Evolutionary conservation across 1,140 invertebrate genomes (phyloP).

Genomic region (Camponotus pennsylvanicus): DNA sequence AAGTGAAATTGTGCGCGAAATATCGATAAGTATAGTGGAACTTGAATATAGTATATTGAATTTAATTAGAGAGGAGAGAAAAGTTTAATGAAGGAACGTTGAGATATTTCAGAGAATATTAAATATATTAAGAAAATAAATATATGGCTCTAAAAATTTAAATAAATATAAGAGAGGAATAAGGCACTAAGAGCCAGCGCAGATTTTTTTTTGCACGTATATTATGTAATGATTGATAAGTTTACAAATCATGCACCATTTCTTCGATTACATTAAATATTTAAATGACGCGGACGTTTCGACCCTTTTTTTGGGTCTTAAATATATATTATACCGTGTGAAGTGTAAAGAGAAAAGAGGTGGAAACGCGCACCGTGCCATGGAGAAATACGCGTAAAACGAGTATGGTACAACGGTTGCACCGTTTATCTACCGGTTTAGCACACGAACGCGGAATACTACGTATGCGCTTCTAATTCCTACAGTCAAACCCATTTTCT

Average conservation of each 20-base stretch:
- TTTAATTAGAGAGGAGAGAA: slow-evolving; percentile 45
- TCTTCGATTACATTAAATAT: too few relatives aligned
- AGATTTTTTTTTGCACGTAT: too few relatives aligned
- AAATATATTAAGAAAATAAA: too few relatives aligned
- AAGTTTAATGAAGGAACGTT: neutral
- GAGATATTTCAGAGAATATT: neutral
- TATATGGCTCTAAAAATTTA: too few relatives aligned
- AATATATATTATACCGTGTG: neutral
- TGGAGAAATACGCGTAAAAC: neutral
- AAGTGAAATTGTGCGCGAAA: slow-evolving; percentile 22
- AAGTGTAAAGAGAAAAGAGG: neutral
- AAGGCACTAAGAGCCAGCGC: too few relatives aligned
- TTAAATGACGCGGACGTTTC: too few relatives aligned
- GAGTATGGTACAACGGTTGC: slow-evolving; percentile 9
- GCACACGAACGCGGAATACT: neutral
- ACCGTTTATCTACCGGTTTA: slow-evolving; percentile 48
- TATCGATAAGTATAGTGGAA: slow-evolving; percentile 10
- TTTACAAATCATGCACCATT: too few relatives aligned
- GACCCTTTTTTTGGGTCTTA: too few relatives aligned
- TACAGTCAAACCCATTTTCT: slow-evolving; percentile 51
- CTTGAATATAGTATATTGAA: neutral
- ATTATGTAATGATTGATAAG: too few relatives aligned
- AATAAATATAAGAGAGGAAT: too few relatives aligned
- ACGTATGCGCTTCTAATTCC: slow-evolving; percentile 41
- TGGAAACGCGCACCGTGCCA: neutral